These are phyloP conservation scores for Acanthaster planci DNA, from an alignment of 35 echinoderm and acorn worm species.

Conservation along the genomic window DNA sequence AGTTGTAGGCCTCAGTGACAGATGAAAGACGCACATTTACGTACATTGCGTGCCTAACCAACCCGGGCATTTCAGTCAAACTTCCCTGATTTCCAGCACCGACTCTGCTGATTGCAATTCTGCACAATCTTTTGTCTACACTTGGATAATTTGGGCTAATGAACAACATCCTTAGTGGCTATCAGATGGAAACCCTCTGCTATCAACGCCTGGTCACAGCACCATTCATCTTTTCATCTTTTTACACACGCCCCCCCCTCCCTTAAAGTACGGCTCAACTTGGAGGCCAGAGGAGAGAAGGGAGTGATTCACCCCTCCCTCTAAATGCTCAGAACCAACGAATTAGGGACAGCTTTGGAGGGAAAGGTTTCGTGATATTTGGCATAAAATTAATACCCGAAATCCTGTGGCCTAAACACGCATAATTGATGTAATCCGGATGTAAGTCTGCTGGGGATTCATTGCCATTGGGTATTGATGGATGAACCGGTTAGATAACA, in stretches of 20 bases:
- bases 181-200: background rate
- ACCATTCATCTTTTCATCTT: too few species aligned
- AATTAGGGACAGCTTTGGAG: background rate
- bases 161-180: slow-evolving; percentile 6
- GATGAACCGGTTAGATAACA: too few species aligned
- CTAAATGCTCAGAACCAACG: background rate
- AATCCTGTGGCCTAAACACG: background rate
- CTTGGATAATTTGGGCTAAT: slow-evolving; percentile 1
- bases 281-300: background rate
- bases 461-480: too few species aligned
- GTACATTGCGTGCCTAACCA: too few species aligned
- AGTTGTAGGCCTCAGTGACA: too few species aligned
- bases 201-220: too few species aligned
- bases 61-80: too few species aligned
- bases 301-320: slow-evolving; percentile 12
- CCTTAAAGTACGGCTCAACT: slow-evolving; percentile 18
- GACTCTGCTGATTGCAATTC: too few species aligned
- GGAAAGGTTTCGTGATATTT: background rate
- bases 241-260: background rate
- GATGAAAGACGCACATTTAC: too few species aligned
- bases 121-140: background rate
- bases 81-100: too few species aligned
- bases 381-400: slow-evolving; percentile 6
- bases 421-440: slow-evolving; percentile 28
- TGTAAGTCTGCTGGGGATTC: slow-evolving; percentile 14